phyloP scores from a whole-genome alignment of 2,113 vertebrate species.

The Chiloscyllium plagiosum region DNA sequence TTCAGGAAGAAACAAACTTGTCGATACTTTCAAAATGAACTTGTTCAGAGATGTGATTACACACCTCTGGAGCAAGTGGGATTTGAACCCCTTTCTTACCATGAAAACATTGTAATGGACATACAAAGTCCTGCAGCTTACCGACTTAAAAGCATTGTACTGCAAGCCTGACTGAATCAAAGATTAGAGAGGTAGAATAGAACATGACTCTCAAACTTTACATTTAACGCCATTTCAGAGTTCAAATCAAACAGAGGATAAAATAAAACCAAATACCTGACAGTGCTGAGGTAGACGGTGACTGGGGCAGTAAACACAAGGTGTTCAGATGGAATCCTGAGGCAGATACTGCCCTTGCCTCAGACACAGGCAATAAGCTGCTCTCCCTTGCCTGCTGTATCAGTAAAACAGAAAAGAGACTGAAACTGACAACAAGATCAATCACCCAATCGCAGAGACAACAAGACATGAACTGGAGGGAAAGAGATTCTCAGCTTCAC shows the following conservation, averaged over 20 bases:
- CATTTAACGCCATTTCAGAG: neutral
- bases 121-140: no score
- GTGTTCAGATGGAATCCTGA: conserved; percentile 24
- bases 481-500: neutral
- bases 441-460: neutral
- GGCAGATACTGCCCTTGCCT: conserved; percentile 41
- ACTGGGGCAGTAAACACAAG: conserved; percentile 45
- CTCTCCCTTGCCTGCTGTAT: neutral
- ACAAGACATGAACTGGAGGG: no score
- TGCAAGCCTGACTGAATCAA: no score
- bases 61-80: no score
- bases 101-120: no score
- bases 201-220: neutral
- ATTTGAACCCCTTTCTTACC: no score
- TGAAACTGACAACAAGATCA: neutral
- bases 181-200: neutral
- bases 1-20: no score
- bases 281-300: conserved; percentile 47
- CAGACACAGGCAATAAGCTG: conserved; percentile 4
- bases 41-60: no score
- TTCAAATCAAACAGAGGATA: neutral
- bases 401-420: neutral
- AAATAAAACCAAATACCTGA: conserved; percentile 46
- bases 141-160: no score
- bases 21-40: no score